Base-by-base conservation (phyloP, 2,888 invertebrate species). In the Phyllotreta striolata region DNA sequence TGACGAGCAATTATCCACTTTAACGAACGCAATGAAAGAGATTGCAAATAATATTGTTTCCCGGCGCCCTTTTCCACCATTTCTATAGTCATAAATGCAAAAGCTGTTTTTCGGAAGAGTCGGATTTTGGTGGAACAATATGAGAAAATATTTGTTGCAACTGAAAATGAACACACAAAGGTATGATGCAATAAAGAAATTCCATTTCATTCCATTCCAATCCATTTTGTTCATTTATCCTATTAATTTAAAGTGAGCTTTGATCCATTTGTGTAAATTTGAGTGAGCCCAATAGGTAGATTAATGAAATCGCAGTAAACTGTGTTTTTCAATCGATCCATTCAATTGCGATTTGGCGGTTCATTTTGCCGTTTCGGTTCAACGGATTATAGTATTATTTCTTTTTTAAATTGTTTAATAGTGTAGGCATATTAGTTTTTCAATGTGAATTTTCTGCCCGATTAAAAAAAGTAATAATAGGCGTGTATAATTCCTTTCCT, bases 171-270 rank as follows among this genome's bases (percentile, higher is more conserved):
- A 52, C 60, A 60, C 35, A 51, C 63, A 55, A 44, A 51, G 39
- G 49, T 52, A 62, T 64, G 49, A 64, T 62, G 56, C 61, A 60
- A 58, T 63, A 66, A 62, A 55, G 66, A 67, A 72, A 72, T 71
- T 67, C 69, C 69, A 68, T 67, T 66, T 68, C 69, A 71, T 70
- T 70, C 69, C 69, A 70, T 71, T 69, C 67, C 67, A 67, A 67
- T 62, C 68, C 59, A 69, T 70, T 70, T 68, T 61, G 69, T 73
- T 70, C 68, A 71, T 73, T 73, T 73, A 67, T 70, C 66, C 70
- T 65, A 72, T 72, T 70, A 71, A 70, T 69, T 58, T 57, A 52
- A 62, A 69, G 69, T 69, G 69, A 62, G 66, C 67, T 69, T 69
- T 69, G 69, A 69, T 69, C 63, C 63, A 46, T 44, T 69, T 65